Percentiles rank a stretch among this genome's conserved stretches.
Conservation (phyloP, 2,113 vertebrate species). For the Toxotes chatareus region DNA sequence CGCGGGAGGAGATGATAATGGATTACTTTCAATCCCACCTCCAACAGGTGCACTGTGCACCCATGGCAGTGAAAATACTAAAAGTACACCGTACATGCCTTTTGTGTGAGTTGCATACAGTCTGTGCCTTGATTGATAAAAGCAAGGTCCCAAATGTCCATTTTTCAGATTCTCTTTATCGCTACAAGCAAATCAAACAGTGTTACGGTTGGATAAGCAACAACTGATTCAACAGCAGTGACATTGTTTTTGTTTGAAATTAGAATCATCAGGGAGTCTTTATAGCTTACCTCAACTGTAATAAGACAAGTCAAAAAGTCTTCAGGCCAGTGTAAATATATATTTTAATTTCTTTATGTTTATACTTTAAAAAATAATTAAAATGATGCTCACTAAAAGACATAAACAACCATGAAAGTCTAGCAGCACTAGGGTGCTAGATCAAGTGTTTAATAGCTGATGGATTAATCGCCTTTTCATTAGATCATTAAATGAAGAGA, state of each 20-base stretch:
- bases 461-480: slow-evolving; percentile 49
- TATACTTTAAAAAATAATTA: not conserved
- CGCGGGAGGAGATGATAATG: slow-evolving; percentile 35
- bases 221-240: not conserved
- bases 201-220: not conserved
- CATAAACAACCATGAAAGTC: not conserved
- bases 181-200: not conserved
- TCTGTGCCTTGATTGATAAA: slow-evolving; percentile 2
- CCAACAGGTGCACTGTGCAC: slow-evolving; percentile 24
- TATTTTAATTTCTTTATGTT: not conserved
- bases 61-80: slow-evolving; percentile 18
- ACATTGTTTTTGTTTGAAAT: not conserved
- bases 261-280: not conserved
- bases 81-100: not conserved
- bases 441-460: slow-evolving; percentile 22
- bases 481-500: slow-evolving; percentile 48
- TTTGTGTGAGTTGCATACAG: slow-evolving; percentile 4
- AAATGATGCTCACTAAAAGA: not conserved
- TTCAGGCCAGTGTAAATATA: not conserved
- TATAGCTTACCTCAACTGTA: not conserved
- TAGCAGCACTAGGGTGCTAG: not conserved
- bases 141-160: not conserved
- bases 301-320: not conserved
- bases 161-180: not conserved
- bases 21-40: slow-evolving; percentile 53